phyloP scores from a whole-genome alignment of 2,888 invertebrate species.

The Cephus rjabovi region DNA sequence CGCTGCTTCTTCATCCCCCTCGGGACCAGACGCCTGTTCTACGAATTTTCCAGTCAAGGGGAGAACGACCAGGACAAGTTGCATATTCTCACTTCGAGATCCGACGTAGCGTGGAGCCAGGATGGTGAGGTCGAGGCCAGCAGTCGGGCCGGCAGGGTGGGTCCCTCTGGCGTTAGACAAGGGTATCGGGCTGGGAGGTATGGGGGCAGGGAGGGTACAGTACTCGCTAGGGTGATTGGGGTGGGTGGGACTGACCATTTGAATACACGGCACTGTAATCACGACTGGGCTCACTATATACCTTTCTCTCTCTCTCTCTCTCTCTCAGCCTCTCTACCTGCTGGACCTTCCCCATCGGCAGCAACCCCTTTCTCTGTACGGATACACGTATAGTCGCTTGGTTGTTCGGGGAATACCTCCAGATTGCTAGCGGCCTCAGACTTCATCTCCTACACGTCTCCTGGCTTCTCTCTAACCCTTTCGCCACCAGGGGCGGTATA shows the following conservation, averaged over 20 bases:
- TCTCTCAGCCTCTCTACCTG: slow-evolving; percentile 23
- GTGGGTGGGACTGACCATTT: slow-evolving; percentile 64
- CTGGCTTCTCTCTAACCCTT: neutral
- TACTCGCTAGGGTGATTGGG: slow-evolving; percentile 54
- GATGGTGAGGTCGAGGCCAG: slow-evolving; percentile 26
- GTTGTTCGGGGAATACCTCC: slow-evolving; percentile 10
- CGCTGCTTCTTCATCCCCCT: neutral
- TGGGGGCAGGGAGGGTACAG: neutral
- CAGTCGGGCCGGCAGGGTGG: slow-evolving; percentile 20
- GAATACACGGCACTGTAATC: slow-evolving; percentile 55
- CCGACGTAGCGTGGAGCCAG: slow-evolving; percentile 7
- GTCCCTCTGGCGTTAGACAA: slow-evolving; percentile 54
- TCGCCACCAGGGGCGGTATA: neutral
- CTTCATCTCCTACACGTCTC: neutral
- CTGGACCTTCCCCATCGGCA: neutral
- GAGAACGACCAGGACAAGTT: slow-evolving; percentile 47
- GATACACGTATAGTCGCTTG: neutral
- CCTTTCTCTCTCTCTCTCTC: slow-evolving; percentile 43
- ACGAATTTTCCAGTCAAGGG: slow-evolving; percentile 56
- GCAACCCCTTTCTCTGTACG: neutral
- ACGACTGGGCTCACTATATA: slow-evolving; percentile 31
- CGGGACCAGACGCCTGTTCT: slow-evolving; percentile 31
- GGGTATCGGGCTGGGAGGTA: slow-evolving; percentile 42
- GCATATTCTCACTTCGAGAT: slow-evolving; percentile 51
- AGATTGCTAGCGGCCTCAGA: slow-evolving; percentile 4